Evolutionary conservation across 2,113 vertebrate species (phyloP).

Genomic region (Oryzias celebensis): DNA sequence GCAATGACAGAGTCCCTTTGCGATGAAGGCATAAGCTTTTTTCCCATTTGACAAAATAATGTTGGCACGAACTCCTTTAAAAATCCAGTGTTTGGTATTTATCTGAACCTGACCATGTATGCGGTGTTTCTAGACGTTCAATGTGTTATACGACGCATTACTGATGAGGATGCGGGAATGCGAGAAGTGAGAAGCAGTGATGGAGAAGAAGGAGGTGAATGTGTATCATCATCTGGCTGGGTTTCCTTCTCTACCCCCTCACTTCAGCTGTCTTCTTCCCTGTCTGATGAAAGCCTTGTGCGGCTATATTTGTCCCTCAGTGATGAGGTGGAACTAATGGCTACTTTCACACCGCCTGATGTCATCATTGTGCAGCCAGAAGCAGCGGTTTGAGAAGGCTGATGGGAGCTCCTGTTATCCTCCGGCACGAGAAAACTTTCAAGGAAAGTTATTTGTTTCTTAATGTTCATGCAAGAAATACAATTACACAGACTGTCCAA

Average conservation of each 20-base stretch:
- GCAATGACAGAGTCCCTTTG: no score
- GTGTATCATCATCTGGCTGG: constrained; percentile 73
- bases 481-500: no score
- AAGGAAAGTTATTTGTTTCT: no score
- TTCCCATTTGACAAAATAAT: no score
- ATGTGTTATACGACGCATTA: no score
- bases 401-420: constrained; percentile 49
- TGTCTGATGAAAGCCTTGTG: constrained; percentile 62
- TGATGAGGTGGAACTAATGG: constrained; percentile 78
- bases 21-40: no score
- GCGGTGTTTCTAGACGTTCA: no score
- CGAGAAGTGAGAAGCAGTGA: constrained; percentile 44
- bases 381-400: constrained; percentile 49
- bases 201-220: constrained; percentile 45
- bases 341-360: constrained; percentile 72
- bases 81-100: no score
- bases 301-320: constrained; percentile 74
- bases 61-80: no score
- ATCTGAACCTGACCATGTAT: no score
- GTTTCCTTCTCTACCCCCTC: constrained; percentile 64
- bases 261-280: constrained; percentile 73
- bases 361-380: constrained; percentile 67
- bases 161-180: constrained; percentile 39
- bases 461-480: no score
- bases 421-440: constrained; percentile 7